These are phyloP conservation scores for Frieseomelitta varia DNA, from an alignment of 1,140 invertebrate genomes.

Conservation along the genomic window DNA sequence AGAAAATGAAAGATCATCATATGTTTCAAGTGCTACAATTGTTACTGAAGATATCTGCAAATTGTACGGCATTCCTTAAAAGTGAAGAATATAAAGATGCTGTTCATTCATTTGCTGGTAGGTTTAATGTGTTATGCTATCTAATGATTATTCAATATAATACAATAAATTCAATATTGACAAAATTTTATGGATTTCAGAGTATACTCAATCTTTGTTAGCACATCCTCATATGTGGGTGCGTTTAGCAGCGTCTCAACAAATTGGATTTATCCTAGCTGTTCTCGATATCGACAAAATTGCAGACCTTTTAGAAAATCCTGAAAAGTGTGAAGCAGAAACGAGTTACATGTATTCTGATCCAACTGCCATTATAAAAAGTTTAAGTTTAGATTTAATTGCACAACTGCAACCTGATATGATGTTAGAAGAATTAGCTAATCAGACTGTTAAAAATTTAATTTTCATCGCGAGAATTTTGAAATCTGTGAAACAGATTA, in stretches of 20 bases:
- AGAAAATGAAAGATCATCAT: slow-evolving; percentile 85
- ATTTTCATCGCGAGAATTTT: slow-evolving; percentile 87
- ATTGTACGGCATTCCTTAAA: slow-evolving; percentile 83
- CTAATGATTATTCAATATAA: neutral
- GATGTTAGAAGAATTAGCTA: slow-evolving; percentile 84
- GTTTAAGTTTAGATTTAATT: slow-evolving; percentile 87
- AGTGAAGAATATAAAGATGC: slow-evolving; percentile 77
- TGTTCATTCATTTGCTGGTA: slow-evolving; percentile 83
- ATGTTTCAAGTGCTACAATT: slow-evolving; percentile 88
- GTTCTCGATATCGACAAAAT: slow-evolving; percentile 85
- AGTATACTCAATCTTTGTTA: slow-evolving; percentile 82
- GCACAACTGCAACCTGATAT: slow-evolving; percentile 87
- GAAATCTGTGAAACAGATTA: slow-evolving; percentile 79
- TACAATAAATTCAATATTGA: neutral
- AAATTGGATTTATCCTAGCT: slow-evolving; percentile 88
- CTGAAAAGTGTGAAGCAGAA: slow-evolving; percentile 54
- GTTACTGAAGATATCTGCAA: slow-evolving; percentile 84
- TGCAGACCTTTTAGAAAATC: slow-evolving; percentile 76
- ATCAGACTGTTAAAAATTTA: slow-evolving; percentile 88
- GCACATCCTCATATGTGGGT: slow-evolving; percentile 88
- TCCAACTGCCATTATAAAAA: slow-evolving; percentile 84
- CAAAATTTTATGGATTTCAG: slow-evolving; percentile 68
- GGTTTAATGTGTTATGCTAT: slow-evolving; percentile 22
- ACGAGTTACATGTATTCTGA: slow-evolving; percentile 85
- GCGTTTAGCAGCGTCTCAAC: slow-evolving; percentile 87